These are phyloP conservation scores for Rallus crepitans DNA, from an alignment of 2,797 vertebrate genomes.

Conservation along the genomic window DNA sequence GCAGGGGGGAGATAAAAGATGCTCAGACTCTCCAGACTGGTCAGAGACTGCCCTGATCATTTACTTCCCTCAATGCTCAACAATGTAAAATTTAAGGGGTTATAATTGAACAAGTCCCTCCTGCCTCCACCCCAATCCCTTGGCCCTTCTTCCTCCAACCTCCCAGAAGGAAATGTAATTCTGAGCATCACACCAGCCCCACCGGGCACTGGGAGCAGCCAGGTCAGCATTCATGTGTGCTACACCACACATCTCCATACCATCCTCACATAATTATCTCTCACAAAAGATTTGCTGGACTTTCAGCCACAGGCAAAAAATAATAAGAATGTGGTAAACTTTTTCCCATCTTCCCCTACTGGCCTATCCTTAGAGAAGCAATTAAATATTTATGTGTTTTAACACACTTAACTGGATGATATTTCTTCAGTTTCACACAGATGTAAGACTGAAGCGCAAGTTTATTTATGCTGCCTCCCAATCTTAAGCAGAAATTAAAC, in stretches of 20 bases:
- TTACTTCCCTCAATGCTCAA: neutral
- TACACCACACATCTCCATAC: conserved; percentile 4
- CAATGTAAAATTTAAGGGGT: neutral
- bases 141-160: neutral
- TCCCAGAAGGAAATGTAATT: conserved; percentile 62
- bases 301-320: conserved; percentile 66
- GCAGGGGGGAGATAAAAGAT: neutral
- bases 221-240: conserved; percentile 57
- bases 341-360: conserved; percentile 11
- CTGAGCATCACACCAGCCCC: conserved; percentile 45
- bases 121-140: neutral
- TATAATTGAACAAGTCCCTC: neutral
- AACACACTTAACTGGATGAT: conserved; percentile 24
- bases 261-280: conserved; percentile 71
- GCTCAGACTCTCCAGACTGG: neutral
- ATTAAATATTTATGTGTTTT: conserved; percentile 59
- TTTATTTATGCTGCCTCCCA: conserved; percentile 3
- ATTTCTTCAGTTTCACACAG: neutral
- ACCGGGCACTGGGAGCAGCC: conserved; percentile 29
- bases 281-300: conserved; percentile 62
- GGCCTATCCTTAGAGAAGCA: conserved; percentile 19
- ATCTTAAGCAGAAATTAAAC: neutral
- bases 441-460: neutral
- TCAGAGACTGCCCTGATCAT: neutral
- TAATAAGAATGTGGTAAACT: conserved; percentile 52